Base-by-base conservation (phyloP, 2,888 invertebrate species). In the Dicroscelio sp. region DNA sequence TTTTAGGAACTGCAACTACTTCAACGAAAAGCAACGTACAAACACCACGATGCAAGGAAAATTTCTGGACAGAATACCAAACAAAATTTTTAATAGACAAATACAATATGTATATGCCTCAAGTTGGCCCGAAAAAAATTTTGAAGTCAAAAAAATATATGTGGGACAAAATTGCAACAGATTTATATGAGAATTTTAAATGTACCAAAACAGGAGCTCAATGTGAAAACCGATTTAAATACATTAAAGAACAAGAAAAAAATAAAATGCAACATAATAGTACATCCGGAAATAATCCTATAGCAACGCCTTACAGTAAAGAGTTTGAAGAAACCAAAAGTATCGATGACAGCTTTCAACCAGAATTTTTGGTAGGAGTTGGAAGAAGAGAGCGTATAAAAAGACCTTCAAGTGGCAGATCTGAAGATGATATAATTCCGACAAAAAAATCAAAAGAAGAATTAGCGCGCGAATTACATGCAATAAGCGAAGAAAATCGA, bases 371-470 rank as follows among this genome's bases (percentile, higher is more conserved):
- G 25, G 69, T 69, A n/a, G 69, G 38, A 1, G 25, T 69, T 10
- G 69, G 69, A n/a, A 69, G n/a, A 38, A 25, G 2, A 14, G 69
- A 69, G 23, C n/a, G n/a, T 5, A 30, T 38, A 14, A 43, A 43
- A 69, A 8, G 14, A 20, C 4, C 38, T 69, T 23, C 8, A 25
- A 6, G 5, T 27, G 35, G 4, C 23, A 30, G 38, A 43, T 12
- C n/a, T 43, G 12, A 14, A n/a, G 4, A 14, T n/a, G 20, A 48
- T 48, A n/a, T 58, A 25, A 23, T 27, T 6, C 23, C 69, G 5
- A 38, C n/a, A 23, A 69, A 69, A 69, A 69, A 69, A 38, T 69
- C 38, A 12, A 69, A 69, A 30, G 5, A 23, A 17, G 69, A 69
- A 4, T n/a, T 38, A 25, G 38, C n/a, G 23, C 6, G 10, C n/a